A percentile compares a stretch with the other conserved stretches of the same genome.
Evolutionary conservation across 2,888 invertebrate species (phyloP).

Genomic region (Mallateleia sp.): DNA sequence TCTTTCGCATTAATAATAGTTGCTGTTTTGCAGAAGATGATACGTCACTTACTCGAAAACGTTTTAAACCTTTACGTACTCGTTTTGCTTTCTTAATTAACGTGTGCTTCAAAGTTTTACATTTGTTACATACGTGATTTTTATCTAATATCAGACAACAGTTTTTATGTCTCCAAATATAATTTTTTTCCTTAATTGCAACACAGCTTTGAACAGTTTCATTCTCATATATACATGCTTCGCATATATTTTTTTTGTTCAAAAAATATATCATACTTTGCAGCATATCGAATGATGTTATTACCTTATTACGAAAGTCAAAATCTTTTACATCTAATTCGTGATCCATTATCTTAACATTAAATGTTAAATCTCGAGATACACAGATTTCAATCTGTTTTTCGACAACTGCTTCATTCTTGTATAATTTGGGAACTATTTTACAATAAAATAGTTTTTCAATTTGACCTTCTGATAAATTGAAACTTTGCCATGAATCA

Average conservation of each 20-base stretch:
- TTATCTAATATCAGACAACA: constrained; percentile 10
- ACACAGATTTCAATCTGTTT: constrained; percentile 3
- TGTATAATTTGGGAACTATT: background rate
- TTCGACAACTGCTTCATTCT: background rate
- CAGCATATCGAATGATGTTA: background rate
- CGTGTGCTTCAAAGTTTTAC: background rate
- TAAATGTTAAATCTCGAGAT: background rate
- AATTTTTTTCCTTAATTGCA: constrained; percentile 17
- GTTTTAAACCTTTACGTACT: background rate
- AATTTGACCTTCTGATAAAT: no score
- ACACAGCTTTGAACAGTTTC: background rate
- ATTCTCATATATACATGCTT: background rate
- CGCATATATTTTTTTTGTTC: background rate
- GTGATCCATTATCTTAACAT: background rate
- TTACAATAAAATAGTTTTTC: background rate
- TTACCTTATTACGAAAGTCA: background rate
- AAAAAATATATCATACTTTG: background rate
- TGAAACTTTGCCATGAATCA: no score
- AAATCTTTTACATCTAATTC: background rate
- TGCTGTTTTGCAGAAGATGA: no score
- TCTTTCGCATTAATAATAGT: no score
- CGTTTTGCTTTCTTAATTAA: constrained; percentile 14
- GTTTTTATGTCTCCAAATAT: constrained; percentile 23
- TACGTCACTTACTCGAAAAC: no score
- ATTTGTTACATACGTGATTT: background rate